phyloP scores from a whole-genome alignment of 2,888 invertebrate species.

The Iselma pallidipennis region DNA sequence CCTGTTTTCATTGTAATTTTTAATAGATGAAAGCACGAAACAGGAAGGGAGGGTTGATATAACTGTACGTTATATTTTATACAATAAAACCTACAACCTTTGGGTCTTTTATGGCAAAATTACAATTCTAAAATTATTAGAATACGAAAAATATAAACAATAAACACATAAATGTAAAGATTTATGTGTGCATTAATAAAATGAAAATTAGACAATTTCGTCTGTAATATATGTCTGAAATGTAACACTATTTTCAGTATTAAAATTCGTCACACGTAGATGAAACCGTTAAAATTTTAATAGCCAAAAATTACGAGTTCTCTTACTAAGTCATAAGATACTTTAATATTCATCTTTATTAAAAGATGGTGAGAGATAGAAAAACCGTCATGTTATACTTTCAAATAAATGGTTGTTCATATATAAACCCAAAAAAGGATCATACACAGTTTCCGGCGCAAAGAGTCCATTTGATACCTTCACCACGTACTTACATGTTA shows the following conservation, averaged over 20 bases:
- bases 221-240: too few species aligned
- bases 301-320: background rate
- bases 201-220: background rate
- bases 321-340: too few species aligned
- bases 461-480: background rate
- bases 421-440: background rate
- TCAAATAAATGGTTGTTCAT: background rate
- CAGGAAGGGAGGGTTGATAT: background rate
- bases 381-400: background rate
- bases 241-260: too few species aligned
- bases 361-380: too few species aligned
- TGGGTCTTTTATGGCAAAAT: too few species aligned
- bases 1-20: constrained; percentile 1
- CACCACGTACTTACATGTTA: too few species aligned
- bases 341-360: too few species aligned
- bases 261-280: background rate
- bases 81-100: too few species aligned
- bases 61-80: background rate
- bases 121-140: too few species aligned
- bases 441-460: background rate
- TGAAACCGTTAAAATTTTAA: background rate
- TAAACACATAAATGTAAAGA: too few species aligned
- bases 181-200: too few species aligned
- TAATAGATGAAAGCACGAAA: background rate
- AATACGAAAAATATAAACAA: too few species aligned